A percentile compares a stretch with the other conserved stretches of the same genome.
phyloP scores from a whole-genome alignment of 2,888 invertebrate species.

The Nephrotoma appendiculata region DNA sequence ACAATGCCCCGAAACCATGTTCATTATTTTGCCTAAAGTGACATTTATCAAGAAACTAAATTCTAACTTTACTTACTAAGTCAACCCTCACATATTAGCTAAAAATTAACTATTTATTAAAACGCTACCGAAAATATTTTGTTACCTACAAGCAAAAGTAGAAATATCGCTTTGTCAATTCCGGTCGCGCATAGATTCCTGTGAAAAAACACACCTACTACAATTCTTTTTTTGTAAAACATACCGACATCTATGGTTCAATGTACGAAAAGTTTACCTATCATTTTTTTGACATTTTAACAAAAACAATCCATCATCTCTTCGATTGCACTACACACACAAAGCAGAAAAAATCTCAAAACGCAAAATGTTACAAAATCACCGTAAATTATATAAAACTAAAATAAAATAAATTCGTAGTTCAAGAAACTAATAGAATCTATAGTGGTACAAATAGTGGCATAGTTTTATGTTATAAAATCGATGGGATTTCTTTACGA shows the following conservation, averaged over 20 bases:
- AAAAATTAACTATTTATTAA: too few species aligned
- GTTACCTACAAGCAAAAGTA: too few species aligned
- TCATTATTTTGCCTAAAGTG: too few species aligned
- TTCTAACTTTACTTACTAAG: too few species aligned
- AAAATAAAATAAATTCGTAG: not conserved
- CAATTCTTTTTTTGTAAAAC: too few species aligned
- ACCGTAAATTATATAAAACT: not conserved
- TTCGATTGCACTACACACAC: not conserved
- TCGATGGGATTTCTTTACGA: not conserved
- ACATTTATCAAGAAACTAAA: too few species aligned
- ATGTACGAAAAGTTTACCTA: not conserved
- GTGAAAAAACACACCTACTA: too few species aligned
- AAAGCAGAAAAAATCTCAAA: not conserved
- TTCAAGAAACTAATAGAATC: not conserved
- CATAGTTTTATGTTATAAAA: not conserved
- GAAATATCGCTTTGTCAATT: too few species aligned
- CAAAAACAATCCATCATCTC: not conserved
- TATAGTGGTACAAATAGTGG: not conserved
- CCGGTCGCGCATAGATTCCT: too few species aligned
- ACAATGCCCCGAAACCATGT: too few species aligned
- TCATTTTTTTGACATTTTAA: not conserved
- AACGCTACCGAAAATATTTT: too few species aligned
- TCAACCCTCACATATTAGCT: too few species aligned
- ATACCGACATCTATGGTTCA: not conserved
- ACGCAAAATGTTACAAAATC: not conserved